A percentile compares a stretch with the other conserved stretches of the same genome.
Evolutionary conservation across 2,113 vertebrate species (phyloP).

Genomic region (Gorsachius goisagi): DNA sequence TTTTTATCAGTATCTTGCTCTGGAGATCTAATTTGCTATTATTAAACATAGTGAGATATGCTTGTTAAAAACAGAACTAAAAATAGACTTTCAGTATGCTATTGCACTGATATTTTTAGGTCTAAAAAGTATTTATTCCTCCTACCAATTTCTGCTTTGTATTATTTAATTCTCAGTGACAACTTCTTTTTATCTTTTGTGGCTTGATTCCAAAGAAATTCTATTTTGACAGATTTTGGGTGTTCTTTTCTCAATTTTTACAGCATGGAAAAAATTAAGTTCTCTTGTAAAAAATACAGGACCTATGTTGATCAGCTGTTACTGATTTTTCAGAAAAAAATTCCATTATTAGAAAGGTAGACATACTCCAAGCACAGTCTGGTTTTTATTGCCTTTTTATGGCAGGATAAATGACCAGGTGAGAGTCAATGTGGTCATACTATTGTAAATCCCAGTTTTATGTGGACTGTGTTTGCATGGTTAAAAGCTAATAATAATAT

Average conservation of each 20-base stretch:
- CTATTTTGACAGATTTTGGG: background rate
- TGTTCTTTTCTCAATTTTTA: background rate
- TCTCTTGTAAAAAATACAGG: background rate
- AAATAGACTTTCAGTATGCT: background rate
- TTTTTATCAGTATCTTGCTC: constrained; percentile 6
- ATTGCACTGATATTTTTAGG: background rate
- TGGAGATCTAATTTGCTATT: constrained; percentile 21
- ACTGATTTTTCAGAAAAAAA: background rate
- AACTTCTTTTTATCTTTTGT: background rate
- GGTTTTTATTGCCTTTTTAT: background rate
- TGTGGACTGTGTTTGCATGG: background rate
- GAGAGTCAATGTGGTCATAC: background rate
- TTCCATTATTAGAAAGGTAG: background rate
- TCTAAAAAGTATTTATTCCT: background rate
- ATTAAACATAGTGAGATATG: background rate
- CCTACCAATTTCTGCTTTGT: background rate
- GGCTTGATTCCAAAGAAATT: background rate
- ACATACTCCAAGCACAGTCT: background rate
- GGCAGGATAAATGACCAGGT: background rate
- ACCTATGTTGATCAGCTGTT: background rate
- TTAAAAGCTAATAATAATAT: background rate
- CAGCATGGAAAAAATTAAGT: background rate
- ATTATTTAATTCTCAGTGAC: background rate
- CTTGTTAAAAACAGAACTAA: constrained; percentile 29
- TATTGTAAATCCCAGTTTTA: background rate